Evolutionary conservation across 2,113 vertebrate species (phyloP).

Genomic region (Motacilla alba): DNA sequence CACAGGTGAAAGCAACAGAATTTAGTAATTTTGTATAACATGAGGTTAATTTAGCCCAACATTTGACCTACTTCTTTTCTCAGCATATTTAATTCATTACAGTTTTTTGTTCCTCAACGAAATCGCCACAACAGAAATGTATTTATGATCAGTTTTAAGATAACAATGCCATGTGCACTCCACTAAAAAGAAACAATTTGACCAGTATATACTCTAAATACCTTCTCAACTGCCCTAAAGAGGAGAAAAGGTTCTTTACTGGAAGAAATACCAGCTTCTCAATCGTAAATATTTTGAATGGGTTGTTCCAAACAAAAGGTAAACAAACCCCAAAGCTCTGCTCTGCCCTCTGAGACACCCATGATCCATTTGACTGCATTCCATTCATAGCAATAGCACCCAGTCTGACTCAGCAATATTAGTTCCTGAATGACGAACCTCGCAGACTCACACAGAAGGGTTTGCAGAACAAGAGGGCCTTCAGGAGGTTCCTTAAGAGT

Average conservation of each 20-base stretch:
- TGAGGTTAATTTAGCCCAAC: background rate
- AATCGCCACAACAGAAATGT: background rate
- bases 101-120: background rate
- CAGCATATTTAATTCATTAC: background rate
- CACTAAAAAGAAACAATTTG: background rate
- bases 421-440: background rate
- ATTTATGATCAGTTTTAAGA: background rate
- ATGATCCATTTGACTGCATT: background rate
- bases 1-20: background rate
- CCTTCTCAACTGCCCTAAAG: background rate
- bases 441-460: background rate
- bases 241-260: background rate
- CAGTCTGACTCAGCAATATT: background rate
- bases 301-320: background rate
- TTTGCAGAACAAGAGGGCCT: background rate
- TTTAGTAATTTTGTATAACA: background rate
- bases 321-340: background rate
- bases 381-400: background rate
- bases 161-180: background rate
- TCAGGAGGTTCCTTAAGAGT: background rate
- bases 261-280: background rate
- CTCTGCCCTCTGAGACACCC: background rate
- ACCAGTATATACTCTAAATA: background rate
- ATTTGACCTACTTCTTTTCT: constrained; percentile 12
- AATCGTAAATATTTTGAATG: background rate